Conservation (phyloP, 2,888 invertebrate genomes). For the Cephus rjabovi region DNA sequence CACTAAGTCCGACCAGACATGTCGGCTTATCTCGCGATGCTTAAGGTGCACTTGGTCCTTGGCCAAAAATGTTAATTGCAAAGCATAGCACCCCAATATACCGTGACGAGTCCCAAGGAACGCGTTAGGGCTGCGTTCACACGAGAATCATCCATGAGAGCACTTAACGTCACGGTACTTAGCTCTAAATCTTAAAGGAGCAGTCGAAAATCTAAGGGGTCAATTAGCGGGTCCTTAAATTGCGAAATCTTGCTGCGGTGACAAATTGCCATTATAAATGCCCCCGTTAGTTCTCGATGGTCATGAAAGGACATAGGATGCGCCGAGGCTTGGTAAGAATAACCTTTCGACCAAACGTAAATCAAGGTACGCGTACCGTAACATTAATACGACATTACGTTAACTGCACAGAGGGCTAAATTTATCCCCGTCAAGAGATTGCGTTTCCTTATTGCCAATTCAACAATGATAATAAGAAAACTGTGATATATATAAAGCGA, state of each 20-base stretch:
- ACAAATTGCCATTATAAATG: constrained; percentile 17
- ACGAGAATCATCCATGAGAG: background rate
- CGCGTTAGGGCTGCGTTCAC: background rate
- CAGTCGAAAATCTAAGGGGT: background rate
- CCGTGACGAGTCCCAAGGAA: background rate
- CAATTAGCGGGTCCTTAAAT: constrained; percentile 13
- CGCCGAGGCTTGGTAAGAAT: background rate
- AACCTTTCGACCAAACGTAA: background rate
- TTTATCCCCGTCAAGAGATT: background rate
- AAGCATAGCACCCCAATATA: background rate
- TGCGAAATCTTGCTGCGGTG: constrained; percentile 6
- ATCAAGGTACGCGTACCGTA: background rate
- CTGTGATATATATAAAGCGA: background rate
- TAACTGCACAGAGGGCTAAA: background rate
- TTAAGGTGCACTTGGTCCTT: background rate
- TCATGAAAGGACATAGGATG: background rate
- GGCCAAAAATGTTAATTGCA: background rate
- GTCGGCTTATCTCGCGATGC: background rate
- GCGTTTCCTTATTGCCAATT: background rate
- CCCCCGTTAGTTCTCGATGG: background rate
- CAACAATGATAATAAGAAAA: background rate
- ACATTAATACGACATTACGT: constrained; percentile 1
- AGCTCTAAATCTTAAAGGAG: constrained; percentile 13
- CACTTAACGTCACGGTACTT: constrained; percentile 10
- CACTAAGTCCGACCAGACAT: background rate